Evolutionary conservation across 2,888 invertebrate species (phyloP).

Genomic region (Philonicus albiceps): DNA sequence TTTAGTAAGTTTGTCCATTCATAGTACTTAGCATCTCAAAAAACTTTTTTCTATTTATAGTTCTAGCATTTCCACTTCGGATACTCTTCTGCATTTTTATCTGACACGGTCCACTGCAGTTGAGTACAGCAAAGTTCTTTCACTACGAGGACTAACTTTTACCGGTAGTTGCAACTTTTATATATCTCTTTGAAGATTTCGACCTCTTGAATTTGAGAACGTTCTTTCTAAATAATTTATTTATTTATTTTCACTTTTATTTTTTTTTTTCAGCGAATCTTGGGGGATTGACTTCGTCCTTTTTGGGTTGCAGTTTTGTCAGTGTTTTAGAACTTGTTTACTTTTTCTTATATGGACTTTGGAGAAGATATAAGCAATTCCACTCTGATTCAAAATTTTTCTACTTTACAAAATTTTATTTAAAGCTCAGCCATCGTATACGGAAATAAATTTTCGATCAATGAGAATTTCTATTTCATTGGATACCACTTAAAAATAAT

Average conservation of each 20-base stretch:
- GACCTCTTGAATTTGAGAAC: background rate
- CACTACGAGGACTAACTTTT: slow-evolving; percentile 6
- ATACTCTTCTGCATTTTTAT: slow-evolving; percentile 28
- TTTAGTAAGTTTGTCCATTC: background rate
- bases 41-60: background rate
- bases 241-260: too few relatives aligned
- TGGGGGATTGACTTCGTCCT: slow-evolving; percentile 22
- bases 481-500: too few relatives aligned
- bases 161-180: background rate
- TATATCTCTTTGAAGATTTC: background rate
- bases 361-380: background rate
- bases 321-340: slow-evolving; percentile 28
- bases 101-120: background rate
- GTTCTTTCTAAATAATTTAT: background rate
- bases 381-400: background rate
- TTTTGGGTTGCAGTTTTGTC: slow-evolving; percentile 30
- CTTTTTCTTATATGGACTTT: background rate
- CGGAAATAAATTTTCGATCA: background rate
- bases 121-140: slow-evolving; percentile 18
- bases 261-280: slow-evolving; percentile 22
- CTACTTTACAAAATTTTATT: background rate
- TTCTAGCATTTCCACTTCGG: background rate
- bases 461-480: background rate
- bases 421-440: background rate
- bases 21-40: background rate